Conservation (phyloP, 2,113 vertebrate genomes). For the Bucco capensis region DNA sequence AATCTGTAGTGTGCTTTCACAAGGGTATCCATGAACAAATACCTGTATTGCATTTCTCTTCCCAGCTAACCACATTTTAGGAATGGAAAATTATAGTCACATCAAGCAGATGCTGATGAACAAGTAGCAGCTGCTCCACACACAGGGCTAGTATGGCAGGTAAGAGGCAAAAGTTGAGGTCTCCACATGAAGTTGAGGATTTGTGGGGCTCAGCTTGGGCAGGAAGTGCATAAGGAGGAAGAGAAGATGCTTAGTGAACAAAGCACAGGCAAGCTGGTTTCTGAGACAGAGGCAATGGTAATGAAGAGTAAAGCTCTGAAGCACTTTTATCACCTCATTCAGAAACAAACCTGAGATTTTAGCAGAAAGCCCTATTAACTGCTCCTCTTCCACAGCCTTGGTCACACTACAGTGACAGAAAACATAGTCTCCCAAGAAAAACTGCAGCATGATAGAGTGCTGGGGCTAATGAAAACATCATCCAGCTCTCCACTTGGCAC, state of each 20-base stretch:
- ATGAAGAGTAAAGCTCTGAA: background rate
- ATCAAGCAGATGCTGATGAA: background rate
- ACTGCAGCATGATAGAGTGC: background rate
- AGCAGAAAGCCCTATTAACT: background rate
- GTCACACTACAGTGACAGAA: background rate
- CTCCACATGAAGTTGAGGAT: background rate
- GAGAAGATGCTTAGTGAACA: background rate
- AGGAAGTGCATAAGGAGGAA: background rate
- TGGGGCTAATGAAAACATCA: conserved; percentile 19
- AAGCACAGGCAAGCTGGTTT: background rate
- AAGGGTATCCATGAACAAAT: background rate
- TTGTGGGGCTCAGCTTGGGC: background rate
- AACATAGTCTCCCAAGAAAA: background rate
- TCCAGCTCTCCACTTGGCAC: background rate
- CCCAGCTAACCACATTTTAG: background rate
- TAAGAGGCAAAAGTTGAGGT: background rate
- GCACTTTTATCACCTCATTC: background rate
- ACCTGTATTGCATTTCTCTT: background rate
- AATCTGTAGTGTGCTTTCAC: background rate
- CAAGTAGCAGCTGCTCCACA: background rate
- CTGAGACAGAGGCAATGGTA: background rate
- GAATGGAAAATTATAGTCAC: background rate
- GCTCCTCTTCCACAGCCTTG: background rate
- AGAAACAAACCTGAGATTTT: background rate
- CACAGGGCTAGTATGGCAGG: background rate